Percentiles rank a stretch among this genome's conserved stretches.
Conservation (phyloP, 2,797 vertebrate species). For the Schizopygopsis malacanthus region DNA sequence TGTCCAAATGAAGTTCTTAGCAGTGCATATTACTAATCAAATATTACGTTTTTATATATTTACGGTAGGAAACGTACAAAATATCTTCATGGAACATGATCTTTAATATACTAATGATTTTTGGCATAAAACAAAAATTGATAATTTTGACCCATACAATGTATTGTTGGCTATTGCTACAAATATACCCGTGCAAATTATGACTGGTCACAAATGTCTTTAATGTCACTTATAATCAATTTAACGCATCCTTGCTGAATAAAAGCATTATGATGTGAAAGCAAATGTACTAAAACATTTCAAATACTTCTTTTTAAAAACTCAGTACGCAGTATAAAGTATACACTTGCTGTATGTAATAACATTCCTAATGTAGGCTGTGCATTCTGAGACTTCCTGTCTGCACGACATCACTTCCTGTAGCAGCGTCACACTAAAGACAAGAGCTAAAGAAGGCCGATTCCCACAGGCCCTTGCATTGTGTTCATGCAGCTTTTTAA, state of each 20-base stretch:
- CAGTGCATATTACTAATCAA: no score
- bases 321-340: background rate
- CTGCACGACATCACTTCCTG: slow-evolving; percentile 27
- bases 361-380: background rate
- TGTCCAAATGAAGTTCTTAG: no score
- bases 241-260: background rate
- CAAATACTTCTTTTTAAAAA: background rate
- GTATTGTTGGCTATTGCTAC: no score
- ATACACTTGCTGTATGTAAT: background rate
- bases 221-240: background rate
- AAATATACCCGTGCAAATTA: no score
- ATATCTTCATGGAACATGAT: no score
- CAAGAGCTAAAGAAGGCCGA: slow-evolving; percentile 9
- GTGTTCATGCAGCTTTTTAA: slow-evolving; percentile 42
- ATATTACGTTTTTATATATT: no score
- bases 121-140: no score
- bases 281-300: background rate
- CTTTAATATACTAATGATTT: no score
- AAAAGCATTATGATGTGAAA: background rate
- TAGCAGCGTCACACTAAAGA: slow-evolving; percentile 11
- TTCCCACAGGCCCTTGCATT: slow-evolving; percentile 50
- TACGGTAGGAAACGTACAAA: no score
- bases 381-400: slow-evolving; percentile 2
- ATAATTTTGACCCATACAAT: no score
- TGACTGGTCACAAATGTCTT: no score